Base-by-base conservation (phyloP, 1,140 invertebrate species). In the Galendromus occidentalis region DNA sequence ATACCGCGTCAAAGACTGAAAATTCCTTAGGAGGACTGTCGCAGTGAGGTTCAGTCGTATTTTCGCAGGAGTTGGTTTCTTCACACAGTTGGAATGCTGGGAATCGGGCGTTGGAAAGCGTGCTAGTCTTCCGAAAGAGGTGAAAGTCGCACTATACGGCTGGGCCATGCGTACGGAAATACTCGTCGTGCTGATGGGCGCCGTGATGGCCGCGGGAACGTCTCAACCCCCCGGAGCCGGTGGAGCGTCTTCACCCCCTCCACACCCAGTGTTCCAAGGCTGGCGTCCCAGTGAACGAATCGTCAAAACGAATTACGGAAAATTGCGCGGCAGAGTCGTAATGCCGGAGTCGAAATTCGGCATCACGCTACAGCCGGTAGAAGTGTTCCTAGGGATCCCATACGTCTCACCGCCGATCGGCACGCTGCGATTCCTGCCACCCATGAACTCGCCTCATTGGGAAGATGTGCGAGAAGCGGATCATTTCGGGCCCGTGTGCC, bases 341-440 rank as follows among this genome's bases (percentile, higher is more conserved):
- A 63, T 33, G 7, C 55, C 68, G 2, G 51, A 67, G 14, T 64
- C 68, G 18, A 64, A 64, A 18, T 59, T 59, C 51, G 51, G 51
- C 33, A 67, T 66, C 7, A 66, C 71, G 30, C 69, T 77, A 0
- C 69, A 67, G 4, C 69, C 75, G 0, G 74, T 78, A 5, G 76
- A 77, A 66, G 74, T 76, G 17, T 80, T 79, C 68, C 71, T 79
- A 22, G 79, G 79, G 12, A 84, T 91, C 64, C 87, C 86, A 7
- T 92, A 90, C 79, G 87, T 86, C 0, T 84, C 85, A 9, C 80
- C 82, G 28, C 86, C 86, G 4, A 74, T 81, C 1, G 83, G 82
- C 20, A 78, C 80, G 12, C 75, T 85, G 42, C 80, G 87, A 28
- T 84, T 87, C 70, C 81, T 81, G 64, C 78, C 83, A n/a, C 84